Conservation (phyloP, 2,888 invertebrate genomes). For the Synergus umbraculus region DNA sequence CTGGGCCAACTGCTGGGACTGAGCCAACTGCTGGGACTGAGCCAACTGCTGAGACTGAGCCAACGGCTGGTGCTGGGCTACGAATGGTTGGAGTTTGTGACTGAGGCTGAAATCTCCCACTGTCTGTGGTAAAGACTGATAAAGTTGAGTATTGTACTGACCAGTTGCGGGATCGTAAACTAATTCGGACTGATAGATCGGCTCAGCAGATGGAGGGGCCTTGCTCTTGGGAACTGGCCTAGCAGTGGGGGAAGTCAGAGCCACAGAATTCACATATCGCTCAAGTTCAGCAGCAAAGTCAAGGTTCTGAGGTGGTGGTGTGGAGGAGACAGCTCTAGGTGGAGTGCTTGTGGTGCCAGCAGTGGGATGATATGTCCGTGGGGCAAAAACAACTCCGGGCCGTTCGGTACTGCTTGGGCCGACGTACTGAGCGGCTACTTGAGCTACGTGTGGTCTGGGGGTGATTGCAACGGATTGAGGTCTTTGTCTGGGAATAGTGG, state of each 20-base stretch:
- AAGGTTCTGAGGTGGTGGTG: constrained; percentile 74
- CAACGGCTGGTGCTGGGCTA: constrained; percentile 80
- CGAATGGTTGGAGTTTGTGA: constrained; percentile 87
- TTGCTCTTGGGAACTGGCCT: constrained; percentile 64
- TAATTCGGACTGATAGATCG: constrained; percentile 87
- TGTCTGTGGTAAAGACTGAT: constrained; percentile 86
- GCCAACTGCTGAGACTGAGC: constrained; percentile 79
- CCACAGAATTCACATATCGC: constrained; percentile 79
- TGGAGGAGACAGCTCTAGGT: constrained; percentile 66
- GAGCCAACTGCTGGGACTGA: constrained; percentile 79
- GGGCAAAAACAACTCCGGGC: constrained; percentile 72
- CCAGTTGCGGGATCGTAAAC: constrained; percentile 88
- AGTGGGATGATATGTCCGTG: constrained; percentile 68
- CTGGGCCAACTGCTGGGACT: constrained; percentile 79
- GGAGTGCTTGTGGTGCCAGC: constrained; percentile 68
- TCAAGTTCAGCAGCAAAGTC: constrained; percentile 89
- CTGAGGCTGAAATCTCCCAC: constrained; percentile 85
- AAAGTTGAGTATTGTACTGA: constrained; percentile 88
- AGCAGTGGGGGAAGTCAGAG: constrained; percentile 68
- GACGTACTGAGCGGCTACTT: constrained; percentile 74
- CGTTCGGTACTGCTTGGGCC: constrained; percentile 77
- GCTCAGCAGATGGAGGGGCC: constrained; percentile 74
- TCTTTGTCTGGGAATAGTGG: constrained; percentile 62
- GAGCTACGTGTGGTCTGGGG: constrained; percentile 77
- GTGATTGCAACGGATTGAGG: constrained; percentile 79